Evolutionary conservation across 2,113 vertebrate species (phyloP).

Genomic region (Carlito syrichta): DNA sequence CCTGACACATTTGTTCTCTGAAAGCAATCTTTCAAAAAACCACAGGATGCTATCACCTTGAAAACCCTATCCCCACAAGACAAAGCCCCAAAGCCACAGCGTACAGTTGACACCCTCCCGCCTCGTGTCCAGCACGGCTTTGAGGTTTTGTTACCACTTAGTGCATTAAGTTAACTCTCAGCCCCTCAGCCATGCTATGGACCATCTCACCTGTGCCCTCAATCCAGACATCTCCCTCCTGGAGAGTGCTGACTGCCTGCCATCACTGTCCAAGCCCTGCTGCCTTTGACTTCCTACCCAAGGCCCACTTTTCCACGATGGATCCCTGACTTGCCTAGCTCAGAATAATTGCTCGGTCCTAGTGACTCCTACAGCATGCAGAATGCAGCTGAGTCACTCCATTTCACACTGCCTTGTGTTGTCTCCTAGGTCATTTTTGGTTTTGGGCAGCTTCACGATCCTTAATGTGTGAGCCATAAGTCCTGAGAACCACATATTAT

Average conservation of each 20-base stretch:
- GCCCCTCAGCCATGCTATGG: neutral
- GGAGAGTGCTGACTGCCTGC: neutral
- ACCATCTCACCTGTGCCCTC: too few species aligned
- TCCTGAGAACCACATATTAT: accelerated
- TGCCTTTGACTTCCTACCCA: neutral
- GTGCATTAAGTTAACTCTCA: neutral
- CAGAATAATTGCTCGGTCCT: too few species aligned
- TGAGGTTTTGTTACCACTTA: neutral
- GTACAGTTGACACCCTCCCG: accelerated
- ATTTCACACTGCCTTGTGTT: neutral
- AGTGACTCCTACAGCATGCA: neutral
- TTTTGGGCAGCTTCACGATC: neutral
- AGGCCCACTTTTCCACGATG: neutral
- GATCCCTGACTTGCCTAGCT: neutral
- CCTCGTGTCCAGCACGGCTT: accelerated
- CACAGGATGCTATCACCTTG: neutral
- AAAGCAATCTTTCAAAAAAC: neutral
- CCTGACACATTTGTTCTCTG: accelerated
- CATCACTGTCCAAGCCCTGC: neutral
- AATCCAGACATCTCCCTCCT: accelerated
- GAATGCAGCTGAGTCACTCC: neutral
- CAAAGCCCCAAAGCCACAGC: neutral
- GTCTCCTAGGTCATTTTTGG: neutral
- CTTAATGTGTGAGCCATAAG: neutral
- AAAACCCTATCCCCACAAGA: neutral